These are phyloP conservation scores for Parazoanthus darwini DNA, from an alignment of 92 coral and sea anemone species.

Conservation along the genomic window DNA sequence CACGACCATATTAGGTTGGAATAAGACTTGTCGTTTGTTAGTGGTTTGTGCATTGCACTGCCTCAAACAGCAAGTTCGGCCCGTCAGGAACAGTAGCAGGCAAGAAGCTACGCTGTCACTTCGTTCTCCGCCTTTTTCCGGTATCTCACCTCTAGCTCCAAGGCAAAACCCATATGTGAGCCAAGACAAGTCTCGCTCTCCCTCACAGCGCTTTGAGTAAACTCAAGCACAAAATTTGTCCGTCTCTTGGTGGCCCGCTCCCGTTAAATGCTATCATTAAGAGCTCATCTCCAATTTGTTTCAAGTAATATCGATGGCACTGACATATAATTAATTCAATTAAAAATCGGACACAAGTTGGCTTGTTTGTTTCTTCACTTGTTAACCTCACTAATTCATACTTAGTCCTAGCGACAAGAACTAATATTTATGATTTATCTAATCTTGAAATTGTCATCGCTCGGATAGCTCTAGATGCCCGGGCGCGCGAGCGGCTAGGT, in stretches of 20 bases:
- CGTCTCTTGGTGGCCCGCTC: conserved; percentile 60
- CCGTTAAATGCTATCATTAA: conserved; percentile 82
- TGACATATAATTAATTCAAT: conserved; percentile 78
- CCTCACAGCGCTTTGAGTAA: not conserved
- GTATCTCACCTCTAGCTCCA: conserved; percentile 60
- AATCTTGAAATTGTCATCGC: conserved; percentile 48
- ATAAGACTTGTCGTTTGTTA: not conserved
- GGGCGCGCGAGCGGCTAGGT: conserved; percentile 7
- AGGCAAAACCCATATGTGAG: conserved; percentile 71
- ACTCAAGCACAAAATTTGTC: not conserved
- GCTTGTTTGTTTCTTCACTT: conserved; percentile 61
- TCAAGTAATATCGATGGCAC: conserved; percentile 67
- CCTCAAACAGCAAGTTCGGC: not conserved
- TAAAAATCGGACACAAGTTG: conserved; percentile 44
- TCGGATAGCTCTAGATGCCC: not conserved
- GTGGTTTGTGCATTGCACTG: not conserved
- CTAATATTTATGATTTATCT: conserved; percentile 60
- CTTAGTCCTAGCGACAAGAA: conserved; percentile 50
- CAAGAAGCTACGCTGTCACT: conserved; percentile 52
- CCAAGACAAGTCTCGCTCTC: not conserved
- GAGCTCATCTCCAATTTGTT: conserved; percentile 69
- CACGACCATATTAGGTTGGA: not conserved
- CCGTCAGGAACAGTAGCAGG: conserved; percentile 5
- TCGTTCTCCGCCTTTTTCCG: conserved; percentile 82
- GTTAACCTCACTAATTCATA: conserved; percentile 74